Evolutionary conservation across 2,797 vertebrate species (phyloP), one percentile per base, ranked within the genome.

Genomic region (Lophura swinhoii): DNA sequence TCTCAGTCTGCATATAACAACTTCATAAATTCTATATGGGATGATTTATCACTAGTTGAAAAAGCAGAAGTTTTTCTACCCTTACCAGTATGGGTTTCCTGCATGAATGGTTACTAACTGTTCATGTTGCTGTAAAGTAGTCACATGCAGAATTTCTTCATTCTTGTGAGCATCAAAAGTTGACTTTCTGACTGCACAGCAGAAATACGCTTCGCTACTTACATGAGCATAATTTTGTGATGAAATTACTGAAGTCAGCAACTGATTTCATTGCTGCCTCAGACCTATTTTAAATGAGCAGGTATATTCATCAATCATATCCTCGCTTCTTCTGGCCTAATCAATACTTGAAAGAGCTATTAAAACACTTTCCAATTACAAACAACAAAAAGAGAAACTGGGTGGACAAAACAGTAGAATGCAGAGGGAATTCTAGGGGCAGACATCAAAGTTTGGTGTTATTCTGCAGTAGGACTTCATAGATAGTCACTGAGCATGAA

Each of bases 221-320:
- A 44, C 75, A 75, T 12, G 88, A 87, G 90, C 93, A 91, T 95
- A 89, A 93, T 95, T 94, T 93, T 93, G 87, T 72, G 59, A 75
- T 73, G 91, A 81, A 86, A 91, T 94, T 73, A 95, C 94, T 91
- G 24, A 92, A 95, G 90, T 95, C 93, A 96, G 95, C 96, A 96
- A 76, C 91, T 91, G 68, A 93, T 95, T 95, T 93, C 67, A 29
- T 23, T 93, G 87, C 92, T 93, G 71, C 80, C 71, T 93, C 64
- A 95, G 85, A 92, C 60, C 64, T 90, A 26, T 86, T 94, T 93
- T 91, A 94, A 94, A 92, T 82, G 91, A 95, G 79, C 84, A 95
- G 89, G 92, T 95, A 91, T 80, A 33, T 93, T 95, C 94, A 96
- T 95, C 94, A 94, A 88, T 96, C 95, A 95, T 66, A 18, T 90